A percentile compares a stretch with the other conserved stretches of the same genome.
These are phyloP conservation scores for Dicaeum eximium DNA, from an alignment of 2,113 vertebrate species.

Conservation along the genomic window DNA sequence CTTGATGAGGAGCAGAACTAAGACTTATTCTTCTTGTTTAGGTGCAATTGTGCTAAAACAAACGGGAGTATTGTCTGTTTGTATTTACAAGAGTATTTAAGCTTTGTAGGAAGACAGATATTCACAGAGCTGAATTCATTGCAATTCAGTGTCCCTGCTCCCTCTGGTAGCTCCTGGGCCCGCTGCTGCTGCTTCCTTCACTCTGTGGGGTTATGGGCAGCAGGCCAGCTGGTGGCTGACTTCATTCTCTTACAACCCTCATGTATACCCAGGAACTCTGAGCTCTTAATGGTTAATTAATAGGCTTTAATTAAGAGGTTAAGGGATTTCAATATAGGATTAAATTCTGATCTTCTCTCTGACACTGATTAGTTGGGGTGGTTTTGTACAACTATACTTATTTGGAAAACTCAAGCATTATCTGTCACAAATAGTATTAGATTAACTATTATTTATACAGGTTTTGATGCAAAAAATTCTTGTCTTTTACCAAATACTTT, in stretches of 20 bases:
- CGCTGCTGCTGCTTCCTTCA: not conserved
- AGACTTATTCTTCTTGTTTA: not conserved
- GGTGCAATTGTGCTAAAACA: not conserved
- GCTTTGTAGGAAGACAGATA: not conserved
- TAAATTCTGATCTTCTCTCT: not conserved
- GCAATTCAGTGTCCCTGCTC: not conserved
- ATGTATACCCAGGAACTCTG: not conserved
- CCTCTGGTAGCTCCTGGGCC: not conserved
- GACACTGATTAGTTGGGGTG: not conserved
- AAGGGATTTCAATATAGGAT: not conserved
- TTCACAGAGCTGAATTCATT: not conserved
- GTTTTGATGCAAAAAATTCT: not conserved
- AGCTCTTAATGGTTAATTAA: constrained; percentile 8
- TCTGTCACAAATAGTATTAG: not conserved
- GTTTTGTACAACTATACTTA: not conserved
- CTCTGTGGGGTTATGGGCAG: not conserved
- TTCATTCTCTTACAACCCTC: not conserved
- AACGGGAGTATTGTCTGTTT: not conserved
- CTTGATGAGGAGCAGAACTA: not conserved
- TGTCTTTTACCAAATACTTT: not conserved
- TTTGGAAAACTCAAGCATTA: not conserved
- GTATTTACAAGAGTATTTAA: not conserved
- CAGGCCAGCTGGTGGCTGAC: not conserved
- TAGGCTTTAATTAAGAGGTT: constrained; percentile 3
- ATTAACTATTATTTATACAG: not conserved